Evolutionary conservation across 2,888 invertebrate species (phyloP), one percentile per base, ranked within the genome.

Genomic region (Temnothorax unifasciatus): DNA sequence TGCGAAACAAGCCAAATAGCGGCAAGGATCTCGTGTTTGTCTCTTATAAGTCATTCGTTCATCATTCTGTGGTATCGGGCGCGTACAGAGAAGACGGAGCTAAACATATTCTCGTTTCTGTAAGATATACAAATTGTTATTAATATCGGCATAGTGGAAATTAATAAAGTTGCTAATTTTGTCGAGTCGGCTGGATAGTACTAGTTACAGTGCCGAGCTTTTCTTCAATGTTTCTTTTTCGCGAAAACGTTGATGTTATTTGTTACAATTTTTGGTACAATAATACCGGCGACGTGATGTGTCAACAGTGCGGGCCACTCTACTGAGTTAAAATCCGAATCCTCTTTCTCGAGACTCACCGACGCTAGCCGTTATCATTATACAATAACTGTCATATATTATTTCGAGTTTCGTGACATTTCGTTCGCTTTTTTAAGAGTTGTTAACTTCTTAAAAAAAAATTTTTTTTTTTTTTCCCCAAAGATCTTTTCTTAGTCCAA

Each of bases 371-470:
- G 15, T 66, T 68, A 47, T 18, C 18, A 47, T 68, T 47, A 44
- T 68, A 68, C 25, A 66, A 44, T 66, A 44, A 66, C 66, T 44
- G 66, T 44, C 25, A 68, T 38, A 44, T 68, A 18, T 68, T 66
- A 64, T 41, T 64, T 68, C 18, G 44, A 47, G 21, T 47, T 68
- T 68, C 2, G 9, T 25, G 15, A 68, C 15, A 68, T 47, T 68
- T 25, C 1, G 25, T 29, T 68, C 15, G 25, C 25, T 25, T 25
- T 25, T 25, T 25, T 25, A 25, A 25, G 25, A 25, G 25, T 25
- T 25, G 25, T 25, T 25, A 25, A 25, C 25, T 25, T 25, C 25
- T 25, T 25, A n/a, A n/a, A n/a, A n/a, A n/a, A n/a, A n/a, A n/a
- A n/a, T 25, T 25, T 25, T 25, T 25, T 25, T 25, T 25, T 25